Percentiles rank a stretch among this genome's conserved stretches.
phyloP scores from a whole-genome alignment of 2,888 invertebrate genomes.

The Limnephilus rhombicus region DNA sequence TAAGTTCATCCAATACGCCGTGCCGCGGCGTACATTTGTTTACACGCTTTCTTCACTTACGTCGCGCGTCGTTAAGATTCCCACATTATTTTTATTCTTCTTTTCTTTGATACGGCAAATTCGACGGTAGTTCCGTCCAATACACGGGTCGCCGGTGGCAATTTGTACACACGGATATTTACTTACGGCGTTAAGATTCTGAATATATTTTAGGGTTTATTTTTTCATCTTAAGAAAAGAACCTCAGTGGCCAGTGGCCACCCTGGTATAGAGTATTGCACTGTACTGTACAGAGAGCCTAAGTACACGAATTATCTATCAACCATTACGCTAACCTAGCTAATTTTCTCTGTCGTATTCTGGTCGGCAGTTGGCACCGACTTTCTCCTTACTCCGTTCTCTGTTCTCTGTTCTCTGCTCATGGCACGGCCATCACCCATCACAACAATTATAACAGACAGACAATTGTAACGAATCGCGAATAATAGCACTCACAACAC shows the following conservation, averaged over 20 bases:
- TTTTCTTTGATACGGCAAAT: too few relatives aligned
- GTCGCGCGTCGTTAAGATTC: too few relatives aligned
- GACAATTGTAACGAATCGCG: not conserved
- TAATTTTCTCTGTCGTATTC: not conserved
- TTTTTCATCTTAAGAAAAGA: too few relatives aligned
- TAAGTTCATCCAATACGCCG: too few relatives aligned
- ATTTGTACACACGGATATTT: too few relatives aligned
- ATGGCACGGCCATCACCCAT: not conserved
- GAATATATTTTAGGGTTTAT: too few relatives aligned
- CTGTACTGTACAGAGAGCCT: not conserved
- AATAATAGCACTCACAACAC: constrained; percentile 1
- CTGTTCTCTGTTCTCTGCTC: not conserved
- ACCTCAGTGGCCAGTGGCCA: not conserved
- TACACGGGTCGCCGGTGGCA: too few relatives aligned
- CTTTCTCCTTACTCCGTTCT: not conserved
- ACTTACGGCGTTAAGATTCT: too few relatives aligned
- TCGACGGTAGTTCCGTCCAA: too few relatives aligned
- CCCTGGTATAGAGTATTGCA: not conserved
- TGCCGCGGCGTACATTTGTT: too few relatives aligned
- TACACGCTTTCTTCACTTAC: too few relatives aligned
- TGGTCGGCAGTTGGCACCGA: not conserved
- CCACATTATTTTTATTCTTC: too few relatives aligned
- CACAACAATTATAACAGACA: not conserved
- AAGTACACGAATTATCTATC: not conserved
- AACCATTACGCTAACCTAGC: not conserved